phyloP scores from a whole-genome alignment of 2,113 vertebrate genomes.

The Sinocyclocheilus grahami region DNA sequence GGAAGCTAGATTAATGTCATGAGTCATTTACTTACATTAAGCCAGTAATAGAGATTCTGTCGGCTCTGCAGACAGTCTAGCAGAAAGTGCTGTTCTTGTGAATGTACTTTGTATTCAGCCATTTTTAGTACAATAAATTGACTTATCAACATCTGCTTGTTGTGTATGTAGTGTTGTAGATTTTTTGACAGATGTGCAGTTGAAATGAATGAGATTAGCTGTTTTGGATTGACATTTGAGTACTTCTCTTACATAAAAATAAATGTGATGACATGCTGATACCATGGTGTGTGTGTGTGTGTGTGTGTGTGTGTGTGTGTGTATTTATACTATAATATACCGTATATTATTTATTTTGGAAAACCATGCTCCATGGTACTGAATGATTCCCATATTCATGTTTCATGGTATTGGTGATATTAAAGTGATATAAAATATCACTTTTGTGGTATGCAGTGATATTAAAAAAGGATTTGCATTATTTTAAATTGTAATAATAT shows the following conservation, averaged over 20 bases:
- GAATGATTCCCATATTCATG: no score
- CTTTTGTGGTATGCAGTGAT: no score
- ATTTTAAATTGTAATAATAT: no score
- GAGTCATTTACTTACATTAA: constrained; percentile 40
- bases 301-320: no score
- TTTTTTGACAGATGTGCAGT: constrained; percentile 2
- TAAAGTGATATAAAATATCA: no score
- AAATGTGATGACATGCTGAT: neutral
- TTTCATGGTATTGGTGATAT: no score
- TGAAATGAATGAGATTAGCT: constrained; percentile 7
- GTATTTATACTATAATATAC: no score
- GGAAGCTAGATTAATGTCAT: constrained; percentile 58
- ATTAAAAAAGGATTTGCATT: no score
- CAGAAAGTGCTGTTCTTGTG: constrained; percentile 68
- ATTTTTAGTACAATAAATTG: constrained; percentile 78
- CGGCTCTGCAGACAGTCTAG: constrained; percentile 57
- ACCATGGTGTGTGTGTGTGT: no score
- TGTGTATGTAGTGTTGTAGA: constrained; percentile 23
- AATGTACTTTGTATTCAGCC: constrained; percentile 80
- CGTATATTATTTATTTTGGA: no score
- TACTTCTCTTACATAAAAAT: neutral
- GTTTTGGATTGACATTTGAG: neutral
- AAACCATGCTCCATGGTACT: no score
- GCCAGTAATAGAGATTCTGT: constrained; percentile 53
- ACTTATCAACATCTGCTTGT: constrained; percentile 57